These are phyloP conservation scores for Sylvia atricapilla DNA, from an alignment of 2,113 vertebrate species.

Conservation along the genomic window DNA sequence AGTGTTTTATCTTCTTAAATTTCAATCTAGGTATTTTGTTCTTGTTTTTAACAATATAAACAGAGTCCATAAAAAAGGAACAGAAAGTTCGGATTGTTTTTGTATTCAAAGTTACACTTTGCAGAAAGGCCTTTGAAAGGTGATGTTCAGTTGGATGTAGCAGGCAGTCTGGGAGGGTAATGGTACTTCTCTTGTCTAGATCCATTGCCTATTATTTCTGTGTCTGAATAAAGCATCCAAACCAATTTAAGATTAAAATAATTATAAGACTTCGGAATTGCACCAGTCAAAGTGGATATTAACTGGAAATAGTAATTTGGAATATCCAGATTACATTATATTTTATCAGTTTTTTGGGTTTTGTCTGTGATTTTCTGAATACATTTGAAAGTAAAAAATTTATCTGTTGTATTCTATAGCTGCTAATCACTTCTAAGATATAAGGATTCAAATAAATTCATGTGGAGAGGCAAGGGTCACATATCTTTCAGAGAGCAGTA, in stretches of 20 bases:
- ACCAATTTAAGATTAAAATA: neutral
- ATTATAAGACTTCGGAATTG: neutral
- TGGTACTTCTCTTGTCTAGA: neutral
- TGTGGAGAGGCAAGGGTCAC: neutral
- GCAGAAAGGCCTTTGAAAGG: neutral
- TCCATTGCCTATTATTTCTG: neutral
- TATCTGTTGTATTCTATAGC: neutral
- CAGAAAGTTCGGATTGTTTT: neutral
- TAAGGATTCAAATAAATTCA: neutral
- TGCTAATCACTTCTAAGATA: neutral
- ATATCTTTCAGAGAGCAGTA: neutral
- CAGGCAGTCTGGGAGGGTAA: neutral
- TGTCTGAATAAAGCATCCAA: neutral
- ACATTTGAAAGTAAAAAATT: neutral
- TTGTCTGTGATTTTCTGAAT: neutral
- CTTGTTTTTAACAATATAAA: neutral
- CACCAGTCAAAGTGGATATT: neutral
- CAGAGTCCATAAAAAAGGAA: neutral
- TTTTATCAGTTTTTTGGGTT: neutral
- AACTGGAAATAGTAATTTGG: neutral
- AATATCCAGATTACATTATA: neutral
- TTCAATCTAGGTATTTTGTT: neutral
- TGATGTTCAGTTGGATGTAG: neutral
- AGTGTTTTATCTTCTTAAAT: neutral
- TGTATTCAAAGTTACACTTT: neutral